phyloP scores from a whole-genome alignment of 2,888 invertebrate species.

The Eupithecia vulgata region DNA sequence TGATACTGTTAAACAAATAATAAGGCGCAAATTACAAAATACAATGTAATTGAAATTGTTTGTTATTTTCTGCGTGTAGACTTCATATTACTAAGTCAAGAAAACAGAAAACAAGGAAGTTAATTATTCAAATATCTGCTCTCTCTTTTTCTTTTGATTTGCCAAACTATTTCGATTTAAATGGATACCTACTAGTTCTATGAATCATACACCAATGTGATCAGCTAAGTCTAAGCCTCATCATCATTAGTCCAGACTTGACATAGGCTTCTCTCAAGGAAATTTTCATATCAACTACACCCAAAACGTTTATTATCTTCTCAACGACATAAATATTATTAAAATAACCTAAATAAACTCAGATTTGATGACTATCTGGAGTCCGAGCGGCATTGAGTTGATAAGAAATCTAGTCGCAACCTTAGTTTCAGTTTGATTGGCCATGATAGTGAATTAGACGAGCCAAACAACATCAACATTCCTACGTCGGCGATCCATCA shows the following conservation, averaged over 20 bases:
- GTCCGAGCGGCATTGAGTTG: background rate
- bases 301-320: background rate
- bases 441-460: conserved; percentile 10
- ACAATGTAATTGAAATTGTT: conserved; percentile 27
- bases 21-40: background rate
- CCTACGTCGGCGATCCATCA: conserved; percentile 3
- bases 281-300: background rate
- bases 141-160: background rate
- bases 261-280: background rate
- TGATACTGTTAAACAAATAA: conserved; percentile 31
- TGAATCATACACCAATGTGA: background rate
- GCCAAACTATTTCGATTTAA: background rate
- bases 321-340: background rate
- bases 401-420: conserved; percentile 3
- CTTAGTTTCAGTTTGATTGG: conserved; percentile 11
- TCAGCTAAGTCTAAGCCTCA: background rate
- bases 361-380: background rate
- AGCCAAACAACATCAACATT: conserved; percentile 2
- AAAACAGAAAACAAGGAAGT: conserved; percentile 7
- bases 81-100: conserved; percentile 6
- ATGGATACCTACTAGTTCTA: background rate
- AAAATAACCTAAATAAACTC: background rate
- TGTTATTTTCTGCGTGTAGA: background rate
- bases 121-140: background rate
- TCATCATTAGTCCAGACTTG: background rate